These are phyloP conservation scores for Hydrochoerus hydrochaeris DNA, from an alignment of 2,113 vertebrate genomes.

Conservation along the genomic window DNA sequence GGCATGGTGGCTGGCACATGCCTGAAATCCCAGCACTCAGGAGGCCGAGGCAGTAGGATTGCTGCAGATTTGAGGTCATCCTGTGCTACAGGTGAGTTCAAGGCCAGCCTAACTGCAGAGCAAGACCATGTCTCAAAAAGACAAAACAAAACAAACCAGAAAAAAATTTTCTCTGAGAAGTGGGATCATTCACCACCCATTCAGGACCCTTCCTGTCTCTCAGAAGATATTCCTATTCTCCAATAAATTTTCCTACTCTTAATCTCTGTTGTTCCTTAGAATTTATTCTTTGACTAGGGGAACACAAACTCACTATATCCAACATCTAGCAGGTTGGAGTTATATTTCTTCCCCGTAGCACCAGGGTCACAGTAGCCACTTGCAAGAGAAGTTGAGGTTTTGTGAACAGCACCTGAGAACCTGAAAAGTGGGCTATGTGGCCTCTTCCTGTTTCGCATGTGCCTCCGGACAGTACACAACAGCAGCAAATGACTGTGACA, in stretches of 20 bases:
- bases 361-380: not conserved
- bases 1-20: not conserved
- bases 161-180: not conserved
- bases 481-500: not conserved
- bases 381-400: not conserved
- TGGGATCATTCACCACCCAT: not conserved
- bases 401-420: not conserved
- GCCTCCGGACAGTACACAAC: not conserved
- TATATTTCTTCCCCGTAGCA: not conserved
- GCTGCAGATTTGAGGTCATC: not conserved
- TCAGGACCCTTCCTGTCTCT: not conserved
- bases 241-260: not conserved
- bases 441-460: not conserved
- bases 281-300: not conserved
- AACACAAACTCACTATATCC: not conserved
- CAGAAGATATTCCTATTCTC: not conserved
- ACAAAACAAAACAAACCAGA: not conserved
- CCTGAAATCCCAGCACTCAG: not conserved
- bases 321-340: not conserved
- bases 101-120: not conserved
- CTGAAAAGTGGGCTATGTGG: not conserved
- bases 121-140: too few species aligned
- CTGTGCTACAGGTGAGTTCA: not conserved
- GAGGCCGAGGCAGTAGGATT: not conserved
- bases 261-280: not conserved